Evolutionary conservation across 2,888 invertebrate species (phyloP), one percentile per base, ranked within the genome.

Genomic region (Nineta flava): DNA sequence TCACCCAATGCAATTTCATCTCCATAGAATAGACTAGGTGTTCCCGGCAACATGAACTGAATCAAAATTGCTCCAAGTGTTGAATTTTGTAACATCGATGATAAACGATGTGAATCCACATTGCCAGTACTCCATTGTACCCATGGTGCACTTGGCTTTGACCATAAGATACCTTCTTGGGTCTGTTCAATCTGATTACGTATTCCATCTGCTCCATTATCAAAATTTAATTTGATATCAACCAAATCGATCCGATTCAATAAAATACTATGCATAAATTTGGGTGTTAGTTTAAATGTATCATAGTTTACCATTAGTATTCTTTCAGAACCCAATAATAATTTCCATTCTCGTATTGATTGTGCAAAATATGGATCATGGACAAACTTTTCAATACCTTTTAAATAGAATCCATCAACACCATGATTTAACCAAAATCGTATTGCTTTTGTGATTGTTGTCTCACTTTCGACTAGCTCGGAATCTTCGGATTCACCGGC

Each of bases 341-440:
- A 68, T 61, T 83, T 84, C 87, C 87, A 87, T 49, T 75, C 65
- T 51, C 74, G 72, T 16, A 88, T 61, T 38, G 75, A 72, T 46
- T 67, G 66, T 0, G 69, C 65, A 56, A 85, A 78, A 58, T 75
- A 68, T 0, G 67, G 62, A 57, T 83, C 77, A 40, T 76, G 68
- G 3, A 75, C 70, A 59, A 80, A 77, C 52, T 77, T 65, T 59
- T 86, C 83, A 17, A 90, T 64, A 7, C 84, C 85, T 64, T 87
- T 88, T 7, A 94, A 68, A 62, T 91, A 88, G 65, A 95, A 90
- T 0, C 94, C 95, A 65, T 93, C 87, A 3, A 93, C 83, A 7
- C 85, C 87, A 53, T 78, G 72, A n/a, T 73, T 68, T 19, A 78
- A 61, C 88, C 87, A 90, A 59, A 75, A 76, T 19, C 69, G 63